Percentiles rank a stretch among this genome's conserved stretches.
phyloP scores from a whole-genome alignment of 2,113 vertebrate genomes.

The Morphnarchus princeps region DNA sequence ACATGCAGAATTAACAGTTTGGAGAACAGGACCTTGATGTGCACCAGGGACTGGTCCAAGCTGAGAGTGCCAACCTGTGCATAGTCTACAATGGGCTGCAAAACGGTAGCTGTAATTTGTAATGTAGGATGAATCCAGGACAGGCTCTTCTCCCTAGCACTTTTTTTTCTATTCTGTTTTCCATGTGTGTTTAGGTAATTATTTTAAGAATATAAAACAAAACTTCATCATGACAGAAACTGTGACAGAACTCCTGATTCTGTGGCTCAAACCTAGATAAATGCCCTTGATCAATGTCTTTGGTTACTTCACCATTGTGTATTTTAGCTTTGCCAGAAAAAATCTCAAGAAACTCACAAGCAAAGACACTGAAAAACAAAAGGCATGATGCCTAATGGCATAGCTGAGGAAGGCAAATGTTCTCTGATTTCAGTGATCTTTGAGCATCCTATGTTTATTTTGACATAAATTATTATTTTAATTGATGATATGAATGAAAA shows the following conservation, averaged over 20 bases:
- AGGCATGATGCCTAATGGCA: neutral
- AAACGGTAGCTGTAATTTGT: neutral
- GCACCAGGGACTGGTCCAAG: neutral
- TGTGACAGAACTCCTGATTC: neutral
- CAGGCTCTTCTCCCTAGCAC: neutral
- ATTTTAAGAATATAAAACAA: neutral
- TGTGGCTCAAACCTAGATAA: neutral
- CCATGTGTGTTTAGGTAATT: neutral
- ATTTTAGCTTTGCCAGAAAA: neutral
- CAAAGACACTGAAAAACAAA: neutral
- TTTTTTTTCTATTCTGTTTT: neutral
- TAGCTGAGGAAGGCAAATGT: neutral
- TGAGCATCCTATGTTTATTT: neutral
- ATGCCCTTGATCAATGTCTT: neutral
- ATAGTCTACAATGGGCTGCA: neutral
- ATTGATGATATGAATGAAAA: neutral
- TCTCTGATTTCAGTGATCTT: neutral
- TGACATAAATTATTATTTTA: neutral
- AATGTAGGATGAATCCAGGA: neutral
- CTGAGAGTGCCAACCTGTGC: neutral
- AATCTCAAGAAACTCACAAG: neutral
- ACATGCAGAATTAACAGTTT: neutral
- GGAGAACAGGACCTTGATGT: neutral
- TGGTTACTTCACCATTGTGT: neutral
- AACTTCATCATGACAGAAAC: neutral